Evolutionary conservation across 2,888 invertebrate species (phyloP), one percentile per base, ranked within the genome.

Genomic region (Polyploca ridens): DNA sequence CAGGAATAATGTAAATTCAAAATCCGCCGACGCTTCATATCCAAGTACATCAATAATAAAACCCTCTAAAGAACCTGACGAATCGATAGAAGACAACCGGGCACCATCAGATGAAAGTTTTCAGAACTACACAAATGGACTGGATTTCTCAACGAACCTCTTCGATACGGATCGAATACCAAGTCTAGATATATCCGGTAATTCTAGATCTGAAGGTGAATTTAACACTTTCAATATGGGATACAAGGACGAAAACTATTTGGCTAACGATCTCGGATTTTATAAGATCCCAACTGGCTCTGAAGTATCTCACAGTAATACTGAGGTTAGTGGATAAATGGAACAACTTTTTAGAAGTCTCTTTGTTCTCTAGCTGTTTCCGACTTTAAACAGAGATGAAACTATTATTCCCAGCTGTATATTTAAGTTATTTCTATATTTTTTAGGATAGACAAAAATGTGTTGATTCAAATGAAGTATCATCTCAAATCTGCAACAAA

Each of bases 61-160:
- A 54, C 54, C 54, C 8, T 10, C 54, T 3, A n/a, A 54, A 19
- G 54, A 54, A 19, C 49, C 16, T n/a, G n/a, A 54, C 54, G 19
- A 10, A 54, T 71, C 74, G 0, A 27, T 41, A 27, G 88, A 88
- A 54, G 88, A 89, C 35, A 86, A 74, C 64, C 81, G 81, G 64
- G 70, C 87, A 49, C 87, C 89, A 0, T 90, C 90, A 7, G 90
- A 90, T 59, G 90, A 90, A 69, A 89, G 89, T 63, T 82, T 90
- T 58, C 88, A 90, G 54, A 90, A 89, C 72, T 88, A 83, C 63
- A 79, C 89, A 0, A 86, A 83, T 62, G 82, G 83, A 16, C 72
- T 90, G 10, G 90, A 90, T 63, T 90, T 90, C 69, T 84, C 88
- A 1, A 88, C 86, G 0, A 87, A 78, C 63, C 81, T 90, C 1